Evolutionary conservation across 1,140 invertebrate species (phyloP).

Genomic region (Scaptodrosophila lebanonensis): DNA sequence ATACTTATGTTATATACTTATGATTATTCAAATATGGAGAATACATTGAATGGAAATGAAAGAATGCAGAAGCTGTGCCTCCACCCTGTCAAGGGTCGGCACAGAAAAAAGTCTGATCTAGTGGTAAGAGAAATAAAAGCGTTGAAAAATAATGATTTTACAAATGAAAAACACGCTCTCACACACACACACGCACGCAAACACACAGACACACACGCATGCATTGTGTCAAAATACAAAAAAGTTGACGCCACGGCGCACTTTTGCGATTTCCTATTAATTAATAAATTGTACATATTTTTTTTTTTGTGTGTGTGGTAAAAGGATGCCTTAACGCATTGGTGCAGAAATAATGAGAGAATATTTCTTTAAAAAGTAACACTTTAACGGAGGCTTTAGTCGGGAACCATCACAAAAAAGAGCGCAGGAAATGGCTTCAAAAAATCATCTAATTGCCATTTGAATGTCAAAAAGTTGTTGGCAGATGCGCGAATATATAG

Average conservation of each 20-base stretch:
- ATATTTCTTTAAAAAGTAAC: too few relatives aligned
- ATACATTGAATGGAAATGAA: conserved; percentile 9
- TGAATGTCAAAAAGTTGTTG: conserved; percentile 45
- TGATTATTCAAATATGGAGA: neutral
- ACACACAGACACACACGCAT: conserved; percentile 23
- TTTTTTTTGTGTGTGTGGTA: too few relatives aligned
- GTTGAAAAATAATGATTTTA: conserved; percentile 8
- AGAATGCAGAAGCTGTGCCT: too few relatives aligned
- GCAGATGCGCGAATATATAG: too few relatives aligned
- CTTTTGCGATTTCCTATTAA: too few relatives aligned
- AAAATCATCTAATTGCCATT: conserved; percentile 72
- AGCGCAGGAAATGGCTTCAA: conserved; percentile 73
- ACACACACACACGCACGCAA: conserved; percentile 13
- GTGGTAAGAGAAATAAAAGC: conserved; percentile 8
- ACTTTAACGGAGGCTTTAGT: neutral
- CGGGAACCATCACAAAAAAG: conserved; percentile 20
- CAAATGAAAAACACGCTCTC: conserved; percentile 19
- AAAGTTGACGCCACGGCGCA: conserved; percentile 15
- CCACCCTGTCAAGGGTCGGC: too few relatives aligned
- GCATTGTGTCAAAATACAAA: conserved; percentile 64
- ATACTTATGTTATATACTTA: neutral
- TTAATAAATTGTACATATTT: too few relatives aligned
- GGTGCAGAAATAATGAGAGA: too few relatives aligned
- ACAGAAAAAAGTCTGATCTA: too few relatives aligned
- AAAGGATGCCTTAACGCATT: too few relatives aligned